A percentile compares a stretch with the other conserved stretches of the same genome.
Conservation (phyloP, 2,113 vertebrate species). For the Equus quagga region DNA sequence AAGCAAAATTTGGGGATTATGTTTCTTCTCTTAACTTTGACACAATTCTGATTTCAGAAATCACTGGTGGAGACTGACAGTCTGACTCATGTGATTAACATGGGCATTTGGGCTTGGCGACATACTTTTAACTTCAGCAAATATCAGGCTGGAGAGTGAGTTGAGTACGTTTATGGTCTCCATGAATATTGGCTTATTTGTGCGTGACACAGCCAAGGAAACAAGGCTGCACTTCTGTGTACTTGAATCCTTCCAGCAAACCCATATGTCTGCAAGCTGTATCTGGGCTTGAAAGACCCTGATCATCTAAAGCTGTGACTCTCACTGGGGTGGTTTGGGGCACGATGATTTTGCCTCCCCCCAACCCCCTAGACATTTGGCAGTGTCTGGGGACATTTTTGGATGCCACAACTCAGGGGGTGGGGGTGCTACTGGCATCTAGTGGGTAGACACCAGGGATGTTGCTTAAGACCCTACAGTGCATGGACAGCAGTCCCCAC, state of each 20-base stretch:
- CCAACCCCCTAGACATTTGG: neutral
- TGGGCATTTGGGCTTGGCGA: neutral
- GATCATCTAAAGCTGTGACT: neutral
- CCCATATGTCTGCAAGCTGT: fast-evolving
- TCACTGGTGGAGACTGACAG: neutral
- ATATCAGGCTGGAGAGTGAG: neutral
- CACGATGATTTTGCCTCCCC: neutral
- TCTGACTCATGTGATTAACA: fast-evolving
- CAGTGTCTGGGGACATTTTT: neutral
- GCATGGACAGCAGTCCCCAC: neutral
- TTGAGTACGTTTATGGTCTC: neutral
- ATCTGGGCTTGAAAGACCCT: neutral
- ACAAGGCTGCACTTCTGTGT: neutral
- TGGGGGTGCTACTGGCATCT: neutral
- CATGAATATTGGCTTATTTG: neutral
- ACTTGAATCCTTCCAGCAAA: too few species aligned
- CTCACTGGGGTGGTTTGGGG: neutral
- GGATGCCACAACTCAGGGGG: neutral
- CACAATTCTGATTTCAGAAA: neutral
- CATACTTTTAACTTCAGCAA: neutral
- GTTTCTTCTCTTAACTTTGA: neutral
- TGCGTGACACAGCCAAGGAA: too few species aligned
- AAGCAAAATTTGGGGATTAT: neutral
- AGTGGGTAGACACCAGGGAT: neutral
- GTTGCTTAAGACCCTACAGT: neutral